These are phyloP conservation scores for Furcifer pardalis DNA, from an alignment of 2,797 vertebrate genomes.

Conservation along the genomic window DNA sequence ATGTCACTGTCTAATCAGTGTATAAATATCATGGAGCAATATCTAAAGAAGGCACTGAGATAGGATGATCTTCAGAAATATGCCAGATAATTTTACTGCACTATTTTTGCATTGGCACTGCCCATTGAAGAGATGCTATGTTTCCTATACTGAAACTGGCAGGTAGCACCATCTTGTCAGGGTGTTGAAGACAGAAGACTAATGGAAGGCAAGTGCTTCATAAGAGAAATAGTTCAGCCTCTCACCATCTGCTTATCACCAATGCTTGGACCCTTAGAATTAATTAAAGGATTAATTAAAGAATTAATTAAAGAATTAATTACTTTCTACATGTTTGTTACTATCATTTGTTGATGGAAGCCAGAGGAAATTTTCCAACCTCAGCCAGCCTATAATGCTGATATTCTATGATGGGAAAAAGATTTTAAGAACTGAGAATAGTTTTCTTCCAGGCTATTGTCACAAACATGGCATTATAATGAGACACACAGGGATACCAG, in stretches of 20 bases:
- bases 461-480: background rate
- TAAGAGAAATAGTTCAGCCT: background rate
- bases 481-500: background rate
- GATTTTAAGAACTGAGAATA: background rate
- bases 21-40: background rate
- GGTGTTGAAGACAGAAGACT: too few relatives aligned
- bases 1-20: background rate
- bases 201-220: background rate
- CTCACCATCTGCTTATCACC: background rate
- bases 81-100: too few relatives aligned
- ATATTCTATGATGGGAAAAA: background rate
- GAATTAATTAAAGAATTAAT: too few relatives aligned
- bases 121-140: too few relatives aligned
- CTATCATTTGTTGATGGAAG: background rate
- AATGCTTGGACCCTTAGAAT: background rate
- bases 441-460: background rate
- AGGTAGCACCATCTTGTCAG: too few relatives aligned
- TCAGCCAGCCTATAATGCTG: background rate
- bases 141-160: too few relatives aligned
- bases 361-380: background rate
- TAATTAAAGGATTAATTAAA: background rate
- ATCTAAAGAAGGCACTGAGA: too few relatives aligned
- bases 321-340: background rate
- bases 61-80: too few relatives aligned
- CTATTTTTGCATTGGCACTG: too few relatives aligned